A percentile compares a stretch with the other conserved stretches of the same genome.
Evolutionary conservation across 2,888 invertebrate species (phyloP).

Genomic region (Lasius fuliginosus): DNA sequence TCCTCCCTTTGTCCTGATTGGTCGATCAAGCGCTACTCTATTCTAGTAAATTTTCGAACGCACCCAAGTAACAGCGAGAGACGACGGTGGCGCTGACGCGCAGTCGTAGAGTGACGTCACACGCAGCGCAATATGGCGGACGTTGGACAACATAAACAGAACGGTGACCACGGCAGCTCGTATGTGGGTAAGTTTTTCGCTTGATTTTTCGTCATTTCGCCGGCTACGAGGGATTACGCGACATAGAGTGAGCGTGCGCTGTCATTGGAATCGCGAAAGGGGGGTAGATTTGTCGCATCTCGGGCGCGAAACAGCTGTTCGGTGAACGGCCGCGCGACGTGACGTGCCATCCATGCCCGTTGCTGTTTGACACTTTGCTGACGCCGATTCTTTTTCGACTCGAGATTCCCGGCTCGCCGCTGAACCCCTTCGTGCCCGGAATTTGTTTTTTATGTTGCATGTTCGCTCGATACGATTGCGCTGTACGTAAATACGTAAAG

Average conservation of each 20-base stretch:
- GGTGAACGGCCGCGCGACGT: not conserved
- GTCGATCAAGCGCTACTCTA: not conserved
- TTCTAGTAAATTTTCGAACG: slow-evolving; percentile 9
- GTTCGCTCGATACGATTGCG: not conserved
- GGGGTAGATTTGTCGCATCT: not conserved
- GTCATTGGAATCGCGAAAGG: not conserved
- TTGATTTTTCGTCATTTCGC: slow-evolving; percentile 43
- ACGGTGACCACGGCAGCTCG: slow-evolving; percentile 83
- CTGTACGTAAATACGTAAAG: not conserved
- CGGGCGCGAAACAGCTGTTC: slow-evolving; percentile 1
- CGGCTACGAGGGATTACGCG: not conserved
- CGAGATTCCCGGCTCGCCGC: not conserved
- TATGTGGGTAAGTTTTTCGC: slow-evolving; percentile 83
- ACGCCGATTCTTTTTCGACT: not conserved
- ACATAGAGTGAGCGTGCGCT: not conserved
- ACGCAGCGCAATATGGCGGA: slow-evolving; percentile 86
- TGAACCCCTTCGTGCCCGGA: not conserved
- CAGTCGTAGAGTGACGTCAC: slow-evolving; percentile 82
- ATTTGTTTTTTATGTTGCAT: not conserved
- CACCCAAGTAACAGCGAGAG: slow-evolving; percentile 23
- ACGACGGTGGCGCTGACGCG: slow-evolving; percentile 76
- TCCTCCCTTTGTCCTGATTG: not conserved
- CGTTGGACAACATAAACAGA: slow-evolving; percentile 87
- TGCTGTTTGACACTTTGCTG: slow-evolving; percentile 22
- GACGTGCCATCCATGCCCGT: slow-evolving; percentile 1